Conservation (phyloP, 2,113 vertebrate species). For the Podarcis muralis region DNA sequence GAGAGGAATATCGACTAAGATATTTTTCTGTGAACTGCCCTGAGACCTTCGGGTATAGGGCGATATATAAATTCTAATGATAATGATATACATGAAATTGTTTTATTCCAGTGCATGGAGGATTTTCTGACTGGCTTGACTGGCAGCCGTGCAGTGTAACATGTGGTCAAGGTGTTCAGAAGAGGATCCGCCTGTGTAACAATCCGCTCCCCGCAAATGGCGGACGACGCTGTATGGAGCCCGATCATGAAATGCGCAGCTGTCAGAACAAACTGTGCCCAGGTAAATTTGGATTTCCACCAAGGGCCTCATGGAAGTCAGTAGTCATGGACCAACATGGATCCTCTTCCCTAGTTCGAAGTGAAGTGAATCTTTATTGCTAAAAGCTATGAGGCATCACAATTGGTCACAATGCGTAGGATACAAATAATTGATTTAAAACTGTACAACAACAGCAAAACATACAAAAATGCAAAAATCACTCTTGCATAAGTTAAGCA, state of each 20-base stretch:
- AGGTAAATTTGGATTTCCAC: slow-evolving; percentile 73
- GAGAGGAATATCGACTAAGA: not conserved
- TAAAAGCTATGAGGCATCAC: too few relatives aligned
- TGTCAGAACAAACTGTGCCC: slow-evolving; percentile 89
- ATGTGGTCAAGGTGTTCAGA: slow-evolving; percentile 87
- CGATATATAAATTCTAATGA: too few relatives aligned
- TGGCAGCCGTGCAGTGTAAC: slow-evolving; percentile 90
- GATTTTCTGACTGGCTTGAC: slow-evolving; percentile 89
- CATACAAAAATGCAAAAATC: too few relatives aligned
- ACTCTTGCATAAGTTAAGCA: too few relatives aligned
- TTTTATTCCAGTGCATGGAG: slow-evolving; percentile 86
- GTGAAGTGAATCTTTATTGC: too few relatives aligned
- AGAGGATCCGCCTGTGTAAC: slow-evolving; percentile 86
- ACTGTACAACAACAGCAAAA: too few relatives aligned
- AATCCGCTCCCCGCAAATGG: slow-evolving; percentile 91
- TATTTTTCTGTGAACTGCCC: not conserved
- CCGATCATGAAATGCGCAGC: slow-evolving; percentile 74
- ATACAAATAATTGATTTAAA: too few relatives aligned
- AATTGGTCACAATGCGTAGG: too few relatives aligned
- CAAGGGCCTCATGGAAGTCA: not conserved
- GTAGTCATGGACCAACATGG: too few relatives aligned
- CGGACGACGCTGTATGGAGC: slow-evolving; percentile 82
- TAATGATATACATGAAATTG: not conserved
- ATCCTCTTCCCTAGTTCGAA: too few relatives aligned
- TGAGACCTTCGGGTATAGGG: too few relatives aligned